Conservation (phyloP, 2,888 invertebrate genomes). For the Callyntrura sp. region DNA sequence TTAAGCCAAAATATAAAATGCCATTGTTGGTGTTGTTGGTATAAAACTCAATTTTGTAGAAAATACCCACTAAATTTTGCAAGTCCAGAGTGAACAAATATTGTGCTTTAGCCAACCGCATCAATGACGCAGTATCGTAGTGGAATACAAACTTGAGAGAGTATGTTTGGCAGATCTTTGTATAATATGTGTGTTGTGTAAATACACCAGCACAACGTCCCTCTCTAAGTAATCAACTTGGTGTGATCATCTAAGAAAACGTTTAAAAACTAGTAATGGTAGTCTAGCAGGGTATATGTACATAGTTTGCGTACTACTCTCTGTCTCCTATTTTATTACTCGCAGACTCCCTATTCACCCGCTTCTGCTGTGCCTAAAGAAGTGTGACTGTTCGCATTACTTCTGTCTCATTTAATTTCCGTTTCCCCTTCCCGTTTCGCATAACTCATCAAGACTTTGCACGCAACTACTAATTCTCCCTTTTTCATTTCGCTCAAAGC, state of each 20-base stretch:
- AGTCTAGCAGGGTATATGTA: no score
- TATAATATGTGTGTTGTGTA: neutral
- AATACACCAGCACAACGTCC: neutral
- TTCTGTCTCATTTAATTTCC: slow-evolving; percentile 83
- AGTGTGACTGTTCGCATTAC: slow-evolving; percentile 80
- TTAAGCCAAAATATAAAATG: neutral
- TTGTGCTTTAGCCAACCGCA: neutral
- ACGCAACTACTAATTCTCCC: slow-evolving; percentile 75
- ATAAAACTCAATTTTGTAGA: slow-evolving; percentile 15
- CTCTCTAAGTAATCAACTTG: slow-evolving; percentile 59
- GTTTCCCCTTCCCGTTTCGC: slow-evolving; percentile 75
- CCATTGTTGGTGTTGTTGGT: neutral
- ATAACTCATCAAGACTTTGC: slow-evolving; percentile 79
- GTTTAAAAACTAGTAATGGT: slow-evolving; percentile 61
- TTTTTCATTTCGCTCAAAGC: slow-evolving; percentile 64
- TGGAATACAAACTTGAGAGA: neutral
- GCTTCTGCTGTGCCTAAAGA: slow-evolving; percentile 63
- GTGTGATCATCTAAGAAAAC: slow-evolving; percentile 34
- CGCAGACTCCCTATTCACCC: neutral
- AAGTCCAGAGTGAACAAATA: slow-evolving; percentile 5
- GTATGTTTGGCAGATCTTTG: neutral
- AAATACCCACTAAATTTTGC: slow-evolving; percentile 21
- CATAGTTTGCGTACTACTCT: neutral
- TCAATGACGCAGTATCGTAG: neutral
- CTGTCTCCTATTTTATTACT: slow-evolving; percentile 2